These are phyloP conservation scores for Sclerodermus sp. DNA, from an alignment of 2,888 invertebrate species.

Conservation along the genomic window DNA sequence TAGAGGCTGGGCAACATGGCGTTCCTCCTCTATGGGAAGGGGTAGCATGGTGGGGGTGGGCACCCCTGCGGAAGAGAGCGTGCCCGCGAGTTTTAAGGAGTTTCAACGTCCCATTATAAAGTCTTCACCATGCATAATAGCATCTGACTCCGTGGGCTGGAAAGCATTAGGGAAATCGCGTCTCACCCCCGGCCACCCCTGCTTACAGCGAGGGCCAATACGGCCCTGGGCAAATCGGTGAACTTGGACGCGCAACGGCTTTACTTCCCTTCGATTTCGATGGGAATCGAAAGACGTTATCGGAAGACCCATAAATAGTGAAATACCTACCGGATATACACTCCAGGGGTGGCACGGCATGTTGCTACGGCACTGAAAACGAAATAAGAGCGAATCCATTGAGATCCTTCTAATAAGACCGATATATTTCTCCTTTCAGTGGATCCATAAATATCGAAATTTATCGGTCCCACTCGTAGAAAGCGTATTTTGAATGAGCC, in stretches of 20 bases:
- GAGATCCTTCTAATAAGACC: slow-evolving; percentile 18
- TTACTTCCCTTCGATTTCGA: slow-evolving; percentile 38
- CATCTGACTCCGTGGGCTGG: slow-evolving; percentile 51
- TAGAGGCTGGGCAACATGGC: no score
- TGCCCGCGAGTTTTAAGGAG: slow-evolving; percentile 51
- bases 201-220: slow-evolving; percentile 3
- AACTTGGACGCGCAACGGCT: slow-evolving; percentile 27
- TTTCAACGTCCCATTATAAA: slow-evolving; percentile 55
- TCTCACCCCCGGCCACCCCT: slow-evolving; percentile 8
- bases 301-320: slow-evolving; percentile 15
- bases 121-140: slow-evolving; percentile 57
- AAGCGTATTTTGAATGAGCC: no score
- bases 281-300: slow-evolving; percentile 13
- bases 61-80: slow-evolving; percentile 11
- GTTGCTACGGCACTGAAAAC: slow-evolving; percentile 18
- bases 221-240: slow-evolving; percentile 22
- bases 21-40: no score
- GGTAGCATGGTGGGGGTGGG: not conserved
- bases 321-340: slow-evolving; percentile 11
- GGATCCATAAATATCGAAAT: no score
- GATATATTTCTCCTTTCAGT: no score
- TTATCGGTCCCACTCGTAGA: no score
- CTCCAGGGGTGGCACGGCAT: slow-evolving; percentile 9
- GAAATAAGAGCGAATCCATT: slow-evolving; percentile 24
- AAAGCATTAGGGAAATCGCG: slow-evolving; percentile 56